Conservation (phyloP, 53 echinoderm and acorn worm genomes). For the Echinometra lucunter region DNA sequence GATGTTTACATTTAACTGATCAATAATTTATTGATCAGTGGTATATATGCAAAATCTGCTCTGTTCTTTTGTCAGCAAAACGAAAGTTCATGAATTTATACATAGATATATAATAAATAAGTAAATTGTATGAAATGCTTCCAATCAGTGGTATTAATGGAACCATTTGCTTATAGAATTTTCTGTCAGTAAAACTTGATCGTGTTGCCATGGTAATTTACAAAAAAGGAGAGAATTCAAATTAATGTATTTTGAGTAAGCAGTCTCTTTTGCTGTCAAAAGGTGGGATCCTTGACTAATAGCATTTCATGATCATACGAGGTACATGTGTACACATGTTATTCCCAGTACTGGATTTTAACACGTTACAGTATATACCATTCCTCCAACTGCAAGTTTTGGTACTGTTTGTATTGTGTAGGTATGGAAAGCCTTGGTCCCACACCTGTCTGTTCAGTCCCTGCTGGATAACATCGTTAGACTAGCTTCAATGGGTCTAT, state of each 20-base stretch:
- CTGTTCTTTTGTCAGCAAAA: too few relatives aligned
- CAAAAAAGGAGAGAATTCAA: neutral
- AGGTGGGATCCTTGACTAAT: neutral
- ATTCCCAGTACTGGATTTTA: neutral
- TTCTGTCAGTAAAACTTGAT: neutral
- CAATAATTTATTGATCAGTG: too few relatives aligned
- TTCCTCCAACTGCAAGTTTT: neutral
- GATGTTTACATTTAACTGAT: too few relatives aligned
- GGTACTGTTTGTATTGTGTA: neutral
- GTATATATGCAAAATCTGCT: too few relatives aligned
- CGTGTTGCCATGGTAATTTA: neutral
- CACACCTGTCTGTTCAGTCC: slow-evolving; percentile 81
- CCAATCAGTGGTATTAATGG: too few relatives aligned
- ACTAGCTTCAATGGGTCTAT: slow-evolving; percentile 80
- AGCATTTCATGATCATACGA: neutral
- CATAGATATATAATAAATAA: too few relatives aligned
- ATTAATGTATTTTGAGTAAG: too few relatives aligned
- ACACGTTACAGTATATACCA: neutral
- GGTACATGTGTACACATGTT: neutral
- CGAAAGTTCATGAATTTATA: too few relatives aligned
- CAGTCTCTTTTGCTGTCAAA: neutral
- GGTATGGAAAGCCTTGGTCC: slow-evolving; percentile 86
- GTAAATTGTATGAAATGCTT: too few relatives aligned
- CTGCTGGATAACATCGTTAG: slow-evolving; percentile 83
- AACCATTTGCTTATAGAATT: too few relatives aligned